Base-by-base conservation (phyloP, 1,140 invertebrate genomes). In the Stegodyphus dumicola region DNA sequence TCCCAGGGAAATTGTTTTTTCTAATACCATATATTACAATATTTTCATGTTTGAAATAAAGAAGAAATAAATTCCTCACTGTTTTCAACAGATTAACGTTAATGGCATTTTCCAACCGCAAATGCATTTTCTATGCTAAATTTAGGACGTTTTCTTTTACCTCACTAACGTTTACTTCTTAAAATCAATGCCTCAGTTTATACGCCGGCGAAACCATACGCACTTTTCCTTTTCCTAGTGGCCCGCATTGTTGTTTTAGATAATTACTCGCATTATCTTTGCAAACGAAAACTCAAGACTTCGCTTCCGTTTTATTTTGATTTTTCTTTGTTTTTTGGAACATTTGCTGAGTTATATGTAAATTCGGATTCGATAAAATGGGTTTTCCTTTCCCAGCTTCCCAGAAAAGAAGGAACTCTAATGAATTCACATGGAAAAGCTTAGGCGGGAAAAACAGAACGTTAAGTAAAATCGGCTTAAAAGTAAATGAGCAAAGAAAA, bases 381-480 rank as follows among this genome's bases (percentile, higher is more conserved):
- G 70, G 70, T 73, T 73, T 73, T 73, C 17, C 49, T 33, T 18
- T 49, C 33, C 49, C 17, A 15, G 33, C 53, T 73, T 15, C 53
- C 53, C 52, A 52, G 49, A 67, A 73, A 52, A 52, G 51, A 49
- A 13, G 70, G 70, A 49, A n/a, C 51, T 17, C 70, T 73, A 73
- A 73, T 73, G 70, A 73, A 73, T 73, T 73, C 53, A 73, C 70
- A 73, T 73, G 53, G 70, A 52, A 69, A 69, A 73, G 17, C 51
- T 73, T 17, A 52, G 51, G 11, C 53, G 51, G 49, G 15, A n/a
- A n/a, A n/a, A 53, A 7, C 11, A 17, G 18, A 7, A 73, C 70
- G 70, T 73, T 73, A 73, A 73, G 70, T 73, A 52, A 73, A 73
- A 73, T 73, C 70, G 53, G 70, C 70, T 73, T 73, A 73, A 73